Evolutionary conservation across 2,888 invertebrate species (phyloP), one percentile per base, ranked within the genome.

Genomic region (Quadroppia sp.): DNA sequence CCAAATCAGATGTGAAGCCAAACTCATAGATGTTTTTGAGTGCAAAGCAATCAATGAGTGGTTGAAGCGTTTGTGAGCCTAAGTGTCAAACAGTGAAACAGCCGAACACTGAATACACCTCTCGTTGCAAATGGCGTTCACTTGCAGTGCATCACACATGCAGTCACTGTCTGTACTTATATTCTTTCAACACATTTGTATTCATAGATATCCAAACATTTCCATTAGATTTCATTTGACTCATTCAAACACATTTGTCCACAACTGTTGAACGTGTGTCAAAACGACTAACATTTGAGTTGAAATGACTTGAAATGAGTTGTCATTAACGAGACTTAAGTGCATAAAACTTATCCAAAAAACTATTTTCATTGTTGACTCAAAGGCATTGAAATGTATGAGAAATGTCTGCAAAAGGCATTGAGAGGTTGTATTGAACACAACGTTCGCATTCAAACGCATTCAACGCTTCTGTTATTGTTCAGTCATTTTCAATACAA

Each of bases 101-200:
- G 13, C 13, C 6, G 7, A 45, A 9, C 56, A 56, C 56, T 50
- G 23, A 56, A 56, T 25, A 56, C 56, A 56, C 56, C 56, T 56
- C 56, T 56, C 23, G 23, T 25, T 50, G 56, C 56, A 56, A 56
- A 56, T 56, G 56, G 56, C 56, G 20, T 56, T 56, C 56, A 50
- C 4, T 50, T 42, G 45, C 45, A 20, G 4, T 50, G 17, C 50
- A n/a, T 36, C 9, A 36, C 36, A 36, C 36, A 4, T 36, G 36
- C 9, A 36, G 36, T 36, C 36, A 36, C 45, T 15, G 2, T 15
- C n/a, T 15, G 13, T 45, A 40, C 13, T 11, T 11, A 45, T 17
- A 13, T 15, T 3, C n/a, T 45, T 45, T 17, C 45, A 45, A 45
- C 40, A 40, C 6, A 40, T 9, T 40, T 13, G 6, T 6, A 6